phyloP scores from a whole-genome alignment of 2,113 vertebrate species.

The Lasiurus borealis region DNA sequence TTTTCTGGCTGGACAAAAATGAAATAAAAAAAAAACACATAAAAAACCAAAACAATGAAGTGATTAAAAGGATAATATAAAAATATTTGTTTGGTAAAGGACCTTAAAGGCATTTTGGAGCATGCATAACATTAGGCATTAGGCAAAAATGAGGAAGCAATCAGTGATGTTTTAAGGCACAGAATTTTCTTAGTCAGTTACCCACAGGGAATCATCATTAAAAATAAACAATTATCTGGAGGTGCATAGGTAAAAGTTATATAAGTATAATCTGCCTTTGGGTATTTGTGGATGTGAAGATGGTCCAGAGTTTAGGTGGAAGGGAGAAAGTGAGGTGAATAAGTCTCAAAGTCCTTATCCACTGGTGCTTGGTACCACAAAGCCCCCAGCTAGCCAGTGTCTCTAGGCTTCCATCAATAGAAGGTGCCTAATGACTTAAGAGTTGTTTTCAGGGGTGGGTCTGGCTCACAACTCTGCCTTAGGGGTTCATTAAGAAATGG shows the following conservation, averaged over 20 bases:
- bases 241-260: neutral
- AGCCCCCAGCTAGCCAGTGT: neutral
- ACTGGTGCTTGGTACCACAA: neutral
- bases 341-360: constrained; percentile 7
- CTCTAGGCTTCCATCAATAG: neutral
- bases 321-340: neutral
- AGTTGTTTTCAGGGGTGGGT: constrained; percentile 18
- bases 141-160: constrained; percentile 6
- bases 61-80: constrained; percentile 50
- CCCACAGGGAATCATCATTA: neutral
- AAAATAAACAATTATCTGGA: constrained; percentile 41
- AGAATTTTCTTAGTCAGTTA: neutral
- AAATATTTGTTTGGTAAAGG: constrained; percentile 51
- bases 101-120: constrained; percentile 29
- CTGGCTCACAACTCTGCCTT: neutral
- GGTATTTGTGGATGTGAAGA: neutral
- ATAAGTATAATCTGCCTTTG: neutral
- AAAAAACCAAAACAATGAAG: constrained; percentile 1
- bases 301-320: neutral
- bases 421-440: neutral
- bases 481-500: neutral
- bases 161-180: constrained; percentile 21
- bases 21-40: neutral
- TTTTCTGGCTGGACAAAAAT: constrained; percentile 45
- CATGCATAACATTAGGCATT: neutral